Evolutionary conservation across 2,888 invertebrate genomes (phyloP).

Genomic region (Dicyrtoma fusca): DNA sequence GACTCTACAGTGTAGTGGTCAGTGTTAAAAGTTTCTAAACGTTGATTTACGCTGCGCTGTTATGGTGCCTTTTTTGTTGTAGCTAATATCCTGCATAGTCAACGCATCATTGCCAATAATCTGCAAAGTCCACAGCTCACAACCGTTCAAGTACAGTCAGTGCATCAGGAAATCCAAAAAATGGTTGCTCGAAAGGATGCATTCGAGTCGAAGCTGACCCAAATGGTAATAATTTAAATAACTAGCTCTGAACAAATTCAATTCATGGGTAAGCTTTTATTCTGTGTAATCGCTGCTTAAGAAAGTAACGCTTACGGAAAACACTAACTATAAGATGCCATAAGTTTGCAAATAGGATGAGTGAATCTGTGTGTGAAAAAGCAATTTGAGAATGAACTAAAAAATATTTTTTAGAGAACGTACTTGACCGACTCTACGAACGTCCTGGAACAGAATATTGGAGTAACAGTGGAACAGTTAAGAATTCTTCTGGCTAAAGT

Average conservation of each 20-base stretch:
- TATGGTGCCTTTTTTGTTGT: conserved; percentile 66
- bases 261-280: too few relatives aligned
- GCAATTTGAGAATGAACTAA: too few relatives aligned
- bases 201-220: conserved; percentile 72
- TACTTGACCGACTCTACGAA: too few relatives aligned
- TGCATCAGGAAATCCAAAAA: conserved; percentile 70
- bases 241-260: conserved; percentile 67
- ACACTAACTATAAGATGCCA: too few relatives aligned
- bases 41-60: conserved; percentile 83
- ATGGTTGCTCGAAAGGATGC: conserved; percentile 73
- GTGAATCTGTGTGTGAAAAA: too few relatives aligned
- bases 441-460: conserved; percentile 74
- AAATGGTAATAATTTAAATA: conserved; percentile 66
- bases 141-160: conserved; percentile 66
- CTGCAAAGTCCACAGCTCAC: conserved; percentile 66
- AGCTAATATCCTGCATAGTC: too few relatives aligned
- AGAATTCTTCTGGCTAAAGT: conserved; percentile 72
- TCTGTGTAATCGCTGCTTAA: too few relatives aligned
- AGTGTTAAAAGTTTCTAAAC: too few relatives aligned
- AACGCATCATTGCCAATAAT: conserved; percentile 65
- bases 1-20: not conserved
- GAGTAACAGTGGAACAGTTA: conserved; percentile 72
- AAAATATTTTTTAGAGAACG: too few relatives aligned
- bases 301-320: too few relatives aligned
- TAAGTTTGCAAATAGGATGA: too few relatives aligned